phyloP scores from a whole-genome alignment of 2,113 vertebrate species.

The Propithecus coquereli region DNA sequence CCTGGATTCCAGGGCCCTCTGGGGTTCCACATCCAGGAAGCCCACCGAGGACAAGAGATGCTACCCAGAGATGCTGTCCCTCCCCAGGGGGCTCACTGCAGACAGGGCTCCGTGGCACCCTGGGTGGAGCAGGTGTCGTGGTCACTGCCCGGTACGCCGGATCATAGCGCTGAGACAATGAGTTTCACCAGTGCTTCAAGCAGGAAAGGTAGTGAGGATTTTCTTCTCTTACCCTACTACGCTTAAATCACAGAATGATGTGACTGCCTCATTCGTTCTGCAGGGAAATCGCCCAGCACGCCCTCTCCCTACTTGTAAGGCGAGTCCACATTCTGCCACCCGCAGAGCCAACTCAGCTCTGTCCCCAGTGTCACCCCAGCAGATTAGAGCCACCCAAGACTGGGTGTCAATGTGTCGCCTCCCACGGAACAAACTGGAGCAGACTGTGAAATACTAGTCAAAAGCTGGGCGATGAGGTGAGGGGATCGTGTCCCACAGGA shows the following conservation, averaged over 20 bases:
- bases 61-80: too few relatives aligned
- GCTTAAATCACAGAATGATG: fast-evolving
- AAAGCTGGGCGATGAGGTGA: fast-evolving
- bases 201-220: fast-evolving
- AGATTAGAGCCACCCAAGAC: not conserved
- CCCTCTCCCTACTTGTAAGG: fast-evolving
- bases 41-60: too few relatives aligned
- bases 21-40: fast-evolving
- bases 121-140: fast-evolving
- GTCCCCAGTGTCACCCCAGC: fast-evolving
- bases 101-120: fast-evolving
- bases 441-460: fast-evolving
- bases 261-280: too few relatives aligned
- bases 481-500: fast-evolving
- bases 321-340: not conserved
- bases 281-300: not conserved
- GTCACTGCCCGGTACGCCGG: fast-evolving
- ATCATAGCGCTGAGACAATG: fast-evolving
- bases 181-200: not conserved
- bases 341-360: fast-evolving
- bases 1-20: not conserved
- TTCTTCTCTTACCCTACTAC: not conserved
- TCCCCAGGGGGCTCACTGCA: not conserved
- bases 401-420: fast-evolving
- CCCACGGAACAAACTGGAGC: not conserved